Evolutionary conservation across 2,888 invertebrate species (phyloP).

Genomic region (Adela reaumurella): DNA sequence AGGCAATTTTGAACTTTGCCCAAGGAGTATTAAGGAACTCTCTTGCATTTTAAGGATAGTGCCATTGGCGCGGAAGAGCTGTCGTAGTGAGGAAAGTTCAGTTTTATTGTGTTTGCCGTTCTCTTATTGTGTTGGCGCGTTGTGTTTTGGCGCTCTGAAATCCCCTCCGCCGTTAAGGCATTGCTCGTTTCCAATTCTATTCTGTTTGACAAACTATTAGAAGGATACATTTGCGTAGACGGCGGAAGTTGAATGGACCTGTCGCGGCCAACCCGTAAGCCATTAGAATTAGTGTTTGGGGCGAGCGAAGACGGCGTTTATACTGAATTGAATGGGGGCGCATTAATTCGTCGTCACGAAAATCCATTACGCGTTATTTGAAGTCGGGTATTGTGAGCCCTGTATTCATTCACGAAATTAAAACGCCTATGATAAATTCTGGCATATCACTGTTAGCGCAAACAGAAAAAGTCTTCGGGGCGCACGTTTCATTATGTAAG

Average conservation of each 20-base stretch:
- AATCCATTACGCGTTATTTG: neutral
- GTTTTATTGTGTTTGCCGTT: constrained; percentile 46
- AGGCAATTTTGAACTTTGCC: neutral
- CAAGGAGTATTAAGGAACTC: neutral
- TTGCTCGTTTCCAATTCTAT: constrained; percentile 31
- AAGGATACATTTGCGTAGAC: constrained; percentile 23
- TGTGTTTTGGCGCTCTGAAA: constrained; percentile 32
- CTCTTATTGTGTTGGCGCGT: constrained; percentile 43
- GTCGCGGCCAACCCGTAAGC: neutral
- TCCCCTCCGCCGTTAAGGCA: constrained; percentile 26
- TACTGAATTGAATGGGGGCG: neutral
- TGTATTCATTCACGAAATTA: neutral
- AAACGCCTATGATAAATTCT: neutral
- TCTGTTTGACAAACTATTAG: constrained; percentile 42
- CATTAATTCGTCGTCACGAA: neutral
- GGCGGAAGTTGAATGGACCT: neutral
- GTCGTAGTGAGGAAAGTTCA: constrained; percentile 34
- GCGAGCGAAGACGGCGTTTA: neutral
- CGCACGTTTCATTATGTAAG: no score
- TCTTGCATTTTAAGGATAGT: no score
- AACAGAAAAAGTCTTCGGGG: no score
- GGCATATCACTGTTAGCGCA: neutral
- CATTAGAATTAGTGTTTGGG: neutral
- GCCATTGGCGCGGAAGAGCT: constrained; percentile 25
- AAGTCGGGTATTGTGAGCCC: neutral